Conservation (phyloP, 2,888 invertebrate genomes). For the Chymomyza fuscimana region DNA sequence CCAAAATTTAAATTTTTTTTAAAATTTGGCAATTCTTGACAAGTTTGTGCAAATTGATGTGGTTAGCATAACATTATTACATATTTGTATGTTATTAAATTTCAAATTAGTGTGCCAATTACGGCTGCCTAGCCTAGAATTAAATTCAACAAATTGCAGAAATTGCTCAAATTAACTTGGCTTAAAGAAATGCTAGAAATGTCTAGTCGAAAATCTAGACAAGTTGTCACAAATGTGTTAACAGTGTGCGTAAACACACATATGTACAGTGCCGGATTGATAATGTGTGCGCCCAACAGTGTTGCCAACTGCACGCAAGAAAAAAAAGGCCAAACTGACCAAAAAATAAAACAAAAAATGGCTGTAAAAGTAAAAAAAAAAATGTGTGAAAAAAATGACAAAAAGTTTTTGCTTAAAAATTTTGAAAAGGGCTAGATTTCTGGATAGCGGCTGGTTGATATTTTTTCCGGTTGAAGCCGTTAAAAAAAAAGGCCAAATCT, state of each 20-base stretch:
- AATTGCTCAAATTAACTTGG: background rate
- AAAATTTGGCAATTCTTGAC: conserved; percentile 1
- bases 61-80: background rate
- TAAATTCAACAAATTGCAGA: background rate
- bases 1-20: background rate
- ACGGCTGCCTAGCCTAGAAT: background rate
- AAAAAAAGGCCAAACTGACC: too few species aligned
- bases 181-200: background rate
- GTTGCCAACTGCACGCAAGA: too few species aligned
- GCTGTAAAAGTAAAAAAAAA: too few species aligned
- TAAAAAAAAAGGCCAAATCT: too few species aligned
- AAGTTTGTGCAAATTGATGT: background rate
- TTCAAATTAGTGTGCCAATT: background rate
- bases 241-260: background rate
- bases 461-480: too few species aligned
- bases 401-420: too few species aligned
- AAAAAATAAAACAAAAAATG: too few species aligned
- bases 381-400: too few species aligned
- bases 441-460: too few species aligned
- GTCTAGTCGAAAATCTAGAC: background rate
- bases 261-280: too few species aligned
- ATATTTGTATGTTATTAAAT: background rate
- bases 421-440: too few species aligned
- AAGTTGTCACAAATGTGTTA: background rate
- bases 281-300: too few species aligned